Evolutionary conservation across 2,888 invertebrate species (phyloP).

Genomic region (Hermaeophaga mercurialis): DNA sequence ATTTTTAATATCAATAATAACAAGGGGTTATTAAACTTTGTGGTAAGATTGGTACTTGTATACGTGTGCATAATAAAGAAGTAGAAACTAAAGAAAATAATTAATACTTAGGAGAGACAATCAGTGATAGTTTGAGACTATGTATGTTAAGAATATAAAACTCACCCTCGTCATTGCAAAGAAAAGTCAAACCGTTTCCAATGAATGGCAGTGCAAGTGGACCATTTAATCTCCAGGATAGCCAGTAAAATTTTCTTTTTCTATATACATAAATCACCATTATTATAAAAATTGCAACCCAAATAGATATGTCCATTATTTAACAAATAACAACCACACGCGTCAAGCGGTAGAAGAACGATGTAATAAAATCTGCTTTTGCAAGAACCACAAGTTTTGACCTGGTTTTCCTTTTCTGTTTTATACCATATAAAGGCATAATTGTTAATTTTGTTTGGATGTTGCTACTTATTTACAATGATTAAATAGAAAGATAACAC

Average conservation of each 20-base stretch:
- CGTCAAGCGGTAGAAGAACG: too few species aligned
- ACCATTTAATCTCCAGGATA: constrained; percentile 39
- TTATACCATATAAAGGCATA: constrained; percentile 6
- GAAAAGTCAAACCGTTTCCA: constrained; percentile 39
- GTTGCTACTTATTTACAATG: too few species aligned
- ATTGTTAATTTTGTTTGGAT: not conserved
- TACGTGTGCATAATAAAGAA: not conserved
- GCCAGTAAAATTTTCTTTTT: constrained; percentile 31
- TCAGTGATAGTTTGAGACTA: too few species aligned
- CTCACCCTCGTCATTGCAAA: constrained; percentile 41
- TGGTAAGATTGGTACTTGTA: too few species aligned
- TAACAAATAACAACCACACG: too few species aligned
- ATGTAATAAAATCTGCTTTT: not conserved
- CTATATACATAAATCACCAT: constrained; percentile 16
- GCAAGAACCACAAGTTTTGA: not conserved
- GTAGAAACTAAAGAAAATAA: not conserved
- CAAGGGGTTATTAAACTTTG: too few species aligned
- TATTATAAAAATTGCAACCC: not conserved
- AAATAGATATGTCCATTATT: not conserved
- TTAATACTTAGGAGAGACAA: constrained; percentile 1
- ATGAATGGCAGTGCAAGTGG: constrained; percentile 40
- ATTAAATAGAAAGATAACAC: too few species aligned
- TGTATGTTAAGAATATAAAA: constrained; percentile 9
- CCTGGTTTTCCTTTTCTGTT: constrained; percentile 1
- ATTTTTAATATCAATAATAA: too few species aligned